These are phyloP conservation scores for Scelioninae gen. 1 DNA, from an alignment of 2,888 invertebrate species.

Conservation along the genomic window DNA sequence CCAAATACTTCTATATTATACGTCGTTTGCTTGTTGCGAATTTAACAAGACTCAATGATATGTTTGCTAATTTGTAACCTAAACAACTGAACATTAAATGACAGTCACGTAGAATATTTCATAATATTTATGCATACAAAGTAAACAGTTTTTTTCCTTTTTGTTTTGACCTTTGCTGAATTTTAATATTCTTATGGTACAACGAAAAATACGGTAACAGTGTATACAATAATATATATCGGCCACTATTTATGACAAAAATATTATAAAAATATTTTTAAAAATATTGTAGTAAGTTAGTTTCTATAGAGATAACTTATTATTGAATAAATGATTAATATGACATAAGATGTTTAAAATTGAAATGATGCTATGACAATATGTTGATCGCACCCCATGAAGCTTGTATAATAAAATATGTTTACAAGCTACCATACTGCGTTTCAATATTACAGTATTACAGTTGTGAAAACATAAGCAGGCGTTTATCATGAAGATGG, in stretches of 20 bases:
- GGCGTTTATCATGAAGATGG: conserved; percentile 60
- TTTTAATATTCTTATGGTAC: too few species aligned
- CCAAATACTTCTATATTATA: conserved; percentile 22
- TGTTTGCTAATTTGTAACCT: conserved; percentile 1
- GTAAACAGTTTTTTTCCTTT: too few species aligned
- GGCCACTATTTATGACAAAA: too few species aligned
- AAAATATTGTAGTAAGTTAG: too few species aligned
- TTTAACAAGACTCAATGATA: conserved; percentile 4
- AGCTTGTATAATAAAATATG: conserved; percentile 69
- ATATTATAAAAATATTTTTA: too few species aligned
- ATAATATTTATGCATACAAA: too few species aligned
- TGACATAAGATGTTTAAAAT: conserved; percentile 9
- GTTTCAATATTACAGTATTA: conserved; percentile 64
- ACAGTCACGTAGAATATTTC: too few species aligned
- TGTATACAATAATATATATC: too few species aligned
- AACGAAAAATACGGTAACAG: too few species aligned
- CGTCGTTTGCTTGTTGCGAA: conserved; percentile 6
- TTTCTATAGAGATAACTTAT: background rate
- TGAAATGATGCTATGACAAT: conserved; percentile 64
- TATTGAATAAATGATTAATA: background rate
- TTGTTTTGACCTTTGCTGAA: too few species aligned
- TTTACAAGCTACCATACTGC: conserved; percentile 70
- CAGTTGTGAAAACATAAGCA: conserved; percentile 60
- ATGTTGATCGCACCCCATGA: conserved; percentile 67
- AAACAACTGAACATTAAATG: too few species aligned